Evolutionary conservation across 2,888 invertebrate species (phyloP), one percentile per base, ranked within the genome.

Genomic region (Autographa pulchrina): DNA sequence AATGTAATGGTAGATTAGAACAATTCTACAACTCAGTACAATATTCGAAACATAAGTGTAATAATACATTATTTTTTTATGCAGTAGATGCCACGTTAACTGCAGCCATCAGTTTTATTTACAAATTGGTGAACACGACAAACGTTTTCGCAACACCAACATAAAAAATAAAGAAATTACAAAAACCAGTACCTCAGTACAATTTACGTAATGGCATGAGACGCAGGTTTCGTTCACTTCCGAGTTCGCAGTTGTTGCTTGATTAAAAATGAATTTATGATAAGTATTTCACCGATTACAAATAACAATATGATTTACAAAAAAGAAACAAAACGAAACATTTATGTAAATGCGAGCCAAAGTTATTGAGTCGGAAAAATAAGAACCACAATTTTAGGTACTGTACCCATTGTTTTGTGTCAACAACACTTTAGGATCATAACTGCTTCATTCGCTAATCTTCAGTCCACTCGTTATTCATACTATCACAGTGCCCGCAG

Each of bases 401-500:
- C 3, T 9, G 1, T 54, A 18, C 18, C 54, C 20, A 11, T 56
- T 56, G 14, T 54, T 18, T 11, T 3, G 20, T 56, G 13, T 48
- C 20, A 56, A 56, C 25, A 56, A 56, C 62, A 32, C 59, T 41
- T 61, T 3, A 3, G 18, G n/a, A 32, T 32, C 63, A 61, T 66
- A 72, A 68, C 64, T 59, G 18, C 38, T 64, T 68, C 68, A 74
- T 63, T 74, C 62, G 59, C 54, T 74, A 71, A 81, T 78, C 68
- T 70, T 56, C 38, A 38, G 68, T 78, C 64, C 68, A 84, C 69
- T 62, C 65, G 67, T 84, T 75, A 82, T 82, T 69, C 68, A 70
- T 20, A 62, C 73, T 62, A 78, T 70, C 79, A 59, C 52, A 61
- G 38, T 73, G 70, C 38, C 60, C 74, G 60, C 70, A 70, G 31